These are phyloP conservation scores for Progne subis DNA, from an alignment of 2,113 vertebrate genomes.

Conservation along the genomic window DNA sequence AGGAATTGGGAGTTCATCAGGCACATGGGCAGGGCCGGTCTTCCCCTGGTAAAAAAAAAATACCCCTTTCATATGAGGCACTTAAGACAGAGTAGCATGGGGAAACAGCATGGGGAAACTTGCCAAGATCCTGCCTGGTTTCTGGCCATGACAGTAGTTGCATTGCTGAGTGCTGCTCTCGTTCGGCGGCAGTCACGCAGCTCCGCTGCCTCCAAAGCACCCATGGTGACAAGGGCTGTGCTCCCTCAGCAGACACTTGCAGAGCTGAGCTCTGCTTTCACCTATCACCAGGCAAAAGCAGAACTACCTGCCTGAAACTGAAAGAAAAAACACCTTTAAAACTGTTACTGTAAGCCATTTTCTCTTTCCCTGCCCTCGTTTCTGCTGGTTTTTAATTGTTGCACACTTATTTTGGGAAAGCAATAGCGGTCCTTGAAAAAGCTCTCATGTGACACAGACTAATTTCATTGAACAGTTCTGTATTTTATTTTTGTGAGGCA, in stretches of 20 bases:
- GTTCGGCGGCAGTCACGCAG: fast-evolving
- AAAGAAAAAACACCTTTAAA: background rate
- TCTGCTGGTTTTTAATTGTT: background rate
- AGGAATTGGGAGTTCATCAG: slow-evolving; percentile 11
- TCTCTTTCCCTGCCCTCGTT: background rate
- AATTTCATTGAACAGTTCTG: background rate
- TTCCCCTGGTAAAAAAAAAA: slow-evolving; percentile 3
- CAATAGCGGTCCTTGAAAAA: background rate
- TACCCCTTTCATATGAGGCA: background rate
- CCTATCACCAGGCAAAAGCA: background rate
- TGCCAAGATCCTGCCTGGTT: slow-evolving; percentile 18
- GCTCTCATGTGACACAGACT: background rate
- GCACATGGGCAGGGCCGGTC: background rate
- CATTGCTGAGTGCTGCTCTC: background rate
- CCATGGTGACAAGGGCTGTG: background rate
- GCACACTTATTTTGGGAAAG: background rate
- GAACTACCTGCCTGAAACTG: background rate
- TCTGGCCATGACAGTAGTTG: background rate
- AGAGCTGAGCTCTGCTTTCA: background rate
- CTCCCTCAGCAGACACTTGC: background rate
- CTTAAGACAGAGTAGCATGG: background rate
- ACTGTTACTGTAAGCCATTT: background rate
- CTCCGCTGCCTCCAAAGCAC: background rate
- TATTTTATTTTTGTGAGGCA: background rate
- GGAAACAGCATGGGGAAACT: background rate